Percentiles rank a stretch among this genome's conserved stretches.
Evolutionary conservation across 2,888 invertebrate species (phyloP).

Genomic region (Tipula vernalis): DNA sequence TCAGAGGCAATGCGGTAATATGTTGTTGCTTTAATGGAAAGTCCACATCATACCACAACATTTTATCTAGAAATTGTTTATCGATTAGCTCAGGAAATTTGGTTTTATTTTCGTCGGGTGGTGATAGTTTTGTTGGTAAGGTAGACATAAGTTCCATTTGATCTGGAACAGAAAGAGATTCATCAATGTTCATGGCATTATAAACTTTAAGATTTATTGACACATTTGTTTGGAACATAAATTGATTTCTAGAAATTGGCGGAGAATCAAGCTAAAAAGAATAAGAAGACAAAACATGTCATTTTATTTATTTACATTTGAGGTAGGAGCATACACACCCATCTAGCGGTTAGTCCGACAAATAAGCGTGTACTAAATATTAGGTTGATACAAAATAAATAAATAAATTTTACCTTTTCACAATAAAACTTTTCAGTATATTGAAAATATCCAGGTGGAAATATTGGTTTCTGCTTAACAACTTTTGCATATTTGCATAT

Average conservation of each 20-base stretch:
- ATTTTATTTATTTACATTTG: background rate
- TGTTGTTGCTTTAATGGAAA: background rate
- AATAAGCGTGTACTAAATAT: background rate
- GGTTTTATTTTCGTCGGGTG: background rate
- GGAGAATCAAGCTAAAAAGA: background rate
- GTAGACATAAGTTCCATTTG: background rate
- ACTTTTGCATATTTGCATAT: background rate
- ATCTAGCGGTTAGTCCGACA: background rate
- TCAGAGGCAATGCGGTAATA: background rate
- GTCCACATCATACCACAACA: background rate
- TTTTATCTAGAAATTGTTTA: background rate
- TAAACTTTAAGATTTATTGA: background rate
- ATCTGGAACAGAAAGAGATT: background rate
- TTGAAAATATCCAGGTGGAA: background rate
- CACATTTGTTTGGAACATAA: background rate
- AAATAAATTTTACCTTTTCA: background rate
- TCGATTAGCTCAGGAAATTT: background rate
- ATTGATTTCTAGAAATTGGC: background rate
- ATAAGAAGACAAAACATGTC: background rate
- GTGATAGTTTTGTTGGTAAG: background rate
- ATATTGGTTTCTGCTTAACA: background rate
- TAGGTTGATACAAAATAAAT: background rate
- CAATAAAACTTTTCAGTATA: background rate
- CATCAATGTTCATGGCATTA: background rate
- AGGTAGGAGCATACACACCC: background rate